Percentiles rank a stretch among this genome's conserved stretches.
These are phyloP conservation scores for Polydrusus cervinus DNA, from an alignment of 2,888 invertebrate genomes.

Conservation along the genomic window DNA sequence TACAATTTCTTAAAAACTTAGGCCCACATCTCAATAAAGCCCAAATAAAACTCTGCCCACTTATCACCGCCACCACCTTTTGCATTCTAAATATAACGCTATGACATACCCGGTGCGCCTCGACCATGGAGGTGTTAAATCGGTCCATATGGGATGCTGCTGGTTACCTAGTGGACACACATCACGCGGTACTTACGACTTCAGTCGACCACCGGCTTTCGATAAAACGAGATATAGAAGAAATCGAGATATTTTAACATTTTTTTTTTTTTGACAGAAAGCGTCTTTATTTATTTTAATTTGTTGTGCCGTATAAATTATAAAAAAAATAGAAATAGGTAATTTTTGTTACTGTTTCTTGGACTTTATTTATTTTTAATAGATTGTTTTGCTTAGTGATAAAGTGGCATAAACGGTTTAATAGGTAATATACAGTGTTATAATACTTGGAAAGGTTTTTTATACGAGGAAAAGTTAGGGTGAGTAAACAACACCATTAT, in stretches of 20 bases:
- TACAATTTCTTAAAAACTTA: background rate
- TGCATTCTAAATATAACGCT: constrained; percentile 49
- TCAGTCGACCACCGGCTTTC: constrained; percentile 54
- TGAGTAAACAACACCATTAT: background rate
- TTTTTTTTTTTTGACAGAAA: constrained; percentile 16
- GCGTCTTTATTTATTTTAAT: background rate
- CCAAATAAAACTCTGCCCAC: constrained; percentile 19
- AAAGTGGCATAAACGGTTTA: constrained; percentile 16
- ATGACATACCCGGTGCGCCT: constrained; percentile 40
- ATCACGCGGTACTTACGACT: constrained; percentile 41
- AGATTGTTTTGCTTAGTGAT: constrained; percentile 31
- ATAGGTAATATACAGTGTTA: constrained; percentile 1
- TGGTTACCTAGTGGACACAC: constrained; percentile 50
- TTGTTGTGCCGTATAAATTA: too few relatives aligned
- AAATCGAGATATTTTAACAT: constrained; percentile 7
- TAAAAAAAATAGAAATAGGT: too few relatives aligned
- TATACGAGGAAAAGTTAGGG: background rate
- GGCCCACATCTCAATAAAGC: constrained; percentile 20
- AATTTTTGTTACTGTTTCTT: constrained; percentile 21
- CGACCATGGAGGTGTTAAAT: constrained; percentile 54
- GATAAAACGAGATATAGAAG: constrained; percentile 50
- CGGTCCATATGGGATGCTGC: constrained; percentile 54
- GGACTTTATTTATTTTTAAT: background rate
- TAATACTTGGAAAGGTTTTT: background rate
- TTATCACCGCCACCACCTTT: constrained; percentile 21